Percentiles rank a stretch among this genome's conserved stretches.
phyloP scores from a whole-genome alignment of 1,140 invertebrate genomes.

The Cryptotermes secundus region DNA sequence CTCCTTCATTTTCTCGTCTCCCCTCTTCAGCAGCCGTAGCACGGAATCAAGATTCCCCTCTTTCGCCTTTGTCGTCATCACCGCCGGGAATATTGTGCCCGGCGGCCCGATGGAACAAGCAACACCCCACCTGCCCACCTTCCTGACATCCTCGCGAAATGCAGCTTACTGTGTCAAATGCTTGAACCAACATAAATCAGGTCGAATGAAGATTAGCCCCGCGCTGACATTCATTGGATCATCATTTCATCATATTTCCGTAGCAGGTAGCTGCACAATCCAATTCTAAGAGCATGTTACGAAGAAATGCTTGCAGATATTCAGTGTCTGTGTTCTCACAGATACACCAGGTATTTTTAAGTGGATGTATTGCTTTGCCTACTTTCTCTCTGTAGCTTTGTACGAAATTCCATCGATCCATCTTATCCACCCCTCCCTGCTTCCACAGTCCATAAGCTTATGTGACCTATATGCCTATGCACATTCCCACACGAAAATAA shows the following conservation, averaged over 20 bases:
- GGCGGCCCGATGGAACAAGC: no score
- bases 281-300: not conserved
- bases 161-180: not conserved
- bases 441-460: no score
- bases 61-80: no score
- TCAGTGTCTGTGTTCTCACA: not conserved
- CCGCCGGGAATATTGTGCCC: no score
- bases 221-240: not conserved
- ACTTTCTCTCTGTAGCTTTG: no score
- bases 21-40: not conserved
- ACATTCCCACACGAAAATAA: no score
- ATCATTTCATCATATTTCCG: not conserved
- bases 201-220: not conserved
- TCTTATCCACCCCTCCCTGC: no score
- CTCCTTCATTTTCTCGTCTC: constrained; percentile 27
- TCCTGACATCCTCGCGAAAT: not conserved
- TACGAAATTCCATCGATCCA: no score
- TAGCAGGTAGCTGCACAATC: not conserved
- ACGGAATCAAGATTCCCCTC: no score
- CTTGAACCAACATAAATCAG: not conserved
- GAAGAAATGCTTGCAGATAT: no score
- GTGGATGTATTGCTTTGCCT: not conserved
- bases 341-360: not conserved
- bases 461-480: no score
- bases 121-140: not conserved